Evolutionary conservation across 2,888 invertebrate genomes (phyloP), one percentile per base, ranked within the genome.

Genomic region (Acleris cristana): DNA sequence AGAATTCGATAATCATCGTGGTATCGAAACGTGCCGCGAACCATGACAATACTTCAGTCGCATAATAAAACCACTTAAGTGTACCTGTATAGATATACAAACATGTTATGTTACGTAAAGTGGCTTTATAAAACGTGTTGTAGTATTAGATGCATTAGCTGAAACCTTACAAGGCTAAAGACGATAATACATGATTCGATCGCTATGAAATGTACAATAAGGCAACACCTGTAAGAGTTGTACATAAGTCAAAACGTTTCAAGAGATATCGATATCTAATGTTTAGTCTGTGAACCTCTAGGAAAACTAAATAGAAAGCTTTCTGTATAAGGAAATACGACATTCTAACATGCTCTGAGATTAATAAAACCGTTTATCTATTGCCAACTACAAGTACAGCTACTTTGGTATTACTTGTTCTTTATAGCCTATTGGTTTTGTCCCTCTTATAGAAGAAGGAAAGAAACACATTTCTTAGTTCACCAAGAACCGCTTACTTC

Each of bases 101-200:
- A 26, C n/a, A 16, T 10, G 10, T 26, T 18, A 48, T 49, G 4
- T 49, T 65, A 26, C n/a, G n/a, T 61, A 44, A 55, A 60, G 18
- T 44, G 65, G 59, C 59, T 60, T 65, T 40, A 59, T 48, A 30
- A 45, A 44, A 16, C 45, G 30, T 48, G 48, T 54, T 8, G 49
- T 19, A 19, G 54, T 58, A 65, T 40, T 55, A 54, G 26, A 53
- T 26, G 55, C 49, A 55, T 49, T 40, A 48, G 60, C 23, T 55
- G 65, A 65, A 65, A 60, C 65, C 65, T 49, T 49, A 65, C 54
- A 40, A 60, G 19, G 7, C 56, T 16, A 8, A 55, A 49, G 44
- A 40, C 16, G 55, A 56, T 49, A 64, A 49, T 34, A 40, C 23
- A 54, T 18, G 59, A 48, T 65, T 58, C 45, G 52, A 49, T 30